Conservation (phyloP, 2,888 invertebrate species). For the Steinernema hermaphroditum region DNA sequence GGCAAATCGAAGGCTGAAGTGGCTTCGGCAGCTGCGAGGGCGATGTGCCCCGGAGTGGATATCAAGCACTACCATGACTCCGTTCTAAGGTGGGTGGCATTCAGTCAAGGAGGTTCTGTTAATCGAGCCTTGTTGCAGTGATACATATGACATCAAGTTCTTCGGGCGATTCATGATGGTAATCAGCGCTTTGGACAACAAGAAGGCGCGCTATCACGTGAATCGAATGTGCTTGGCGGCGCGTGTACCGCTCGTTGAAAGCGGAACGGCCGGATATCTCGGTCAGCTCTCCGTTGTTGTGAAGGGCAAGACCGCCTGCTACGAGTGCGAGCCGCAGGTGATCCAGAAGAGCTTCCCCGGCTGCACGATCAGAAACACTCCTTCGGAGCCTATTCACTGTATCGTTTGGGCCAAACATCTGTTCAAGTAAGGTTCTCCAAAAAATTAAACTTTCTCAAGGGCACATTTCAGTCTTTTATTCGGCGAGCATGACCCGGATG, state of each 20-base stretch:
- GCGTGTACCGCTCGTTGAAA: constrained; percentile 89
- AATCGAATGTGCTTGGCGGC: constrained; percentile 97
- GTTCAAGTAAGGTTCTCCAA: constrained; percentile 77
- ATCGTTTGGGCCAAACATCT: constrained; percentile 99
- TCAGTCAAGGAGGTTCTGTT: not conserved
- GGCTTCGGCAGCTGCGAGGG: constrained; percentile 55
- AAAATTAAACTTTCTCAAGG: no score
- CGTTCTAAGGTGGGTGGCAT: constrained; percentile 72
- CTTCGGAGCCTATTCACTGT: constrained; percentile 97
- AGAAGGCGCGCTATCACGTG: constrained; percentile 91
- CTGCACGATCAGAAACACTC: constrained; percentile 97
- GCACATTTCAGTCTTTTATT: constrained; percentile 85
- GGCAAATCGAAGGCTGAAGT: constrained; percentile 86
- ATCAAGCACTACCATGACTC: constrained; percentile 80
- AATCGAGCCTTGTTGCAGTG: constrained; percentile 42
- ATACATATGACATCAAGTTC: constrained; percentile 80
- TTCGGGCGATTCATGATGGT: constrained; percentile 89
- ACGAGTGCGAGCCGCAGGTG: constrained; percentile 90
- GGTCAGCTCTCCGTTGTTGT: constrained; percentile 76
- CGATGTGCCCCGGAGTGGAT: constrained; percentile 65
- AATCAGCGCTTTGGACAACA: constrained; percentile 93
- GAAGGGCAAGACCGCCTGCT: constrained; percentile 87
- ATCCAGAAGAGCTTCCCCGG: constrained; percentile 88
- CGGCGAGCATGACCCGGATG: constrained; percentile 92
- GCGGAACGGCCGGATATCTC: constrained; percentile 93